These are phyloP conservation scores for Tetraodon nigroviridis DNA, from an alignment of 2,113 vertebrate species.

Conservation along the genomic window DNA sequence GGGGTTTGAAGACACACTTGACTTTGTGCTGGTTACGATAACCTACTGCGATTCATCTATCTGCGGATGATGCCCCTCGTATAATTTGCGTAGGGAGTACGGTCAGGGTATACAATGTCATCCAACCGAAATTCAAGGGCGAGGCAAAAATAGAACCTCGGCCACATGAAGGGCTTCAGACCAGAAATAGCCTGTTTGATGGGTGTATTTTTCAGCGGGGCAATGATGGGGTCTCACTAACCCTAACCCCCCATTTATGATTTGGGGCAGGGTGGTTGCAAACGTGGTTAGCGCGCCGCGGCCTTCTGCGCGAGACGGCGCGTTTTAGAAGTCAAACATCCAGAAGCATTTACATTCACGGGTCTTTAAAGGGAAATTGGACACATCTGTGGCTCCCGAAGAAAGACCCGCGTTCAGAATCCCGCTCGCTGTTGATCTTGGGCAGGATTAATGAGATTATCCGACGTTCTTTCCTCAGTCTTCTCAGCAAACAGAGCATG, in stretches of 20 bases:
- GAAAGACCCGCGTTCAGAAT: constrained; percentile 23
- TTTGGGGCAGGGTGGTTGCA: constrained; percentile 57
- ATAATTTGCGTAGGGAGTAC: constrained; percentile 59
- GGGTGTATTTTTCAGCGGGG: constrained; percentile 63
- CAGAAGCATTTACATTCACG: constrained; percentile 31
- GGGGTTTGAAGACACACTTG: constrained; percentile 50
- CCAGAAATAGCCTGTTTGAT: constrained; percentile 70
- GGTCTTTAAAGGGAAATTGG: constrained; percentile 33
- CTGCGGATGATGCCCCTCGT: constrained; percentile 68
- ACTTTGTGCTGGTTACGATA: constrained; percentile 68
- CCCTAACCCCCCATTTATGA: constrained; percentile 58
- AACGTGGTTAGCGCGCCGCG: constrained; percentile 54
- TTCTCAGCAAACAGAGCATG: constrained; percentile 43
- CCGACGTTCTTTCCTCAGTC: constrained; percentile 21
- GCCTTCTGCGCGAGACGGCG: constrained; percentile 48
- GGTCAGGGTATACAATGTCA: constrained; percentile 69
- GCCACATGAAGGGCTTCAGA: constrained; percentile 69
- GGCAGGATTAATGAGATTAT: constrained; percentile 40
- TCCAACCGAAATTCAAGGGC: constrained; percentile 59
- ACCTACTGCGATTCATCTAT: constrained; percentile 68
- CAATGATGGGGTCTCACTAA: constrained; percentile 67
- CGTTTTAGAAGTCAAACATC: constrained; percentile 39
- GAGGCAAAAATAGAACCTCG: constrained; percentile 67
- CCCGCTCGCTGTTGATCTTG: constrained; percentile 35
- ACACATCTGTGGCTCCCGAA: constrained; percentile 33